Percentiles rank a stretch among this genome's conserved stretches.
phyloP scores from a whole-genome alignment of 64 coral and sea anemone species.

The Anthopleura sola region DNA sequence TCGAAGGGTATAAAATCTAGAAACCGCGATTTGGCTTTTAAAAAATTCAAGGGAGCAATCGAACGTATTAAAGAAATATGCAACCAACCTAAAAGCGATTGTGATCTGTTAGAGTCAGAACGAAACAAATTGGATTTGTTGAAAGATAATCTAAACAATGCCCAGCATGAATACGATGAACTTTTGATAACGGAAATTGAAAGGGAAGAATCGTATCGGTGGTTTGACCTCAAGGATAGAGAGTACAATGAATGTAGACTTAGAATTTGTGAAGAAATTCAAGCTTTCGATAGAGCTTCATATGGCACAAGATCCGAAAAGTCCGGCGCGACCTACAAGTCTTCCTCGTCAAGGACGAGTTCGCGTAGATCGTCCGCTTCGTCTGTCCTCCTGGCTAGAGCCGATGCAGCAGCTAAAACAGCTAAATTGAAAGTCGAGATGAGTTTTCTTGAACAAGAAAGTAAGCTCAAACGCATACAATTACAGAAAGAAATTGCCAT shows the following conservation, averaged over 20 bases:
- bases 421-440: slow-evolving; percentile 38
- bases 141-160: slow-evolving; percentile 35
- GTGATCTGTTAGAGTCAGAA: slow-evolving; percentile 14
- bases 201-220: slow-evolving; percentile 39
- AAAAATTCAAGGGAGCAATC: not conserved
- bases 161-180: slow-evolving; percentile 27
- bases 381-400: slow-evolving; percentile 4
- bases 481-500: slow-evolving; percentile 48
- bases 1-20: not conserved
- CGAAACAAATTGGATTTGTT: slow-evolving; percentile 36
- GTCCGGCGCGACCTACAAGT: not conserved
- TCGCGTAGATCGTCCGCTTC: slow-evolving; percentile 3
- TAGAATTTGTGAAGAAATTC: slow-evolving; percentile 62
- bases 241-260: slow-evolving; percentile 48
- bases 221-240: slow-evolving; percentile 53
- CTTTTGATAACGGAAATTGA: slow-evolving; percentile 16
- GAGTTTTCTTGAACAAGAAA: slow-evolving; percentile 54
- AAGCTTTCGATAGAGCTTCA: slow-evolving; percentile 40
- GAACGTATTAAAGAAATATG: not conserved
- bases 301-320: slow-evolving; percentile 6
- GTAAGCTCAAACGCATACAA: slow-evolving; percentile 30
- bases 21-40: not conserved
- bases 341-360: not conserved
- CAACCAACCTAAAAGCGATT: not conserved
- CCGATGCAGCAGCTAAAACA: slow-evolving; percentile 27